Conservation (phyloP, 2,888 invertebrate genomes). For the Hirudinaria manillensis region DNA sequence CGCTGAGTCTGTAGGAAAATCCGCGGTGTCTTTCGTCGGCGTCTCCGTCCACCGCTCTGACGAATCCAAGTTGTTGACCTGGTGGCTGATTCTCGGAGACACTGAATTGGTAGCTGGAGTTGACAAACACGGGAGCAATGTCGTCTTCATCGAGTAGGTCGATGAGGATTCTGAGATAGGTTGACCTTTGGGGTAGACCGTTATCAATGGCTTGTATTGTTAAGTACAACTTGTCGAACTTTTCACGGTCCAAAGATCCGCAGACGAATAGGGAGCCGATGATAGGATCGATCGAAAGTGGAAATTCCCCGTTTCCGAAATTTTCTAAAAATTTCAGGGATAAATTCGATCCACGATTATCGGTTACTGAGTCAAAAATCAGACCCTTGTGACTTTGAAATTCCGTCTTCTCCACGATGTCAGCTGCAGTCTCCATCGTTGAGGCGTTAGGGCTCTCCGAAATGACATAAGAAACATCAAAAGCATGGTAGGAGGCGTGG, state of each 20-base stretch:
- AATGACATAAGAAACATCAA: background rate
- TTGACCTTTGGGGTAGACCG: background rate
- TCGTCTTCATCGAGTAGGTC: slow-evolving; percentile 1
- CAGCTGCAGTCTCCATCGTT: background rate
- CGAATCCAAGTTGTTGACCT: background rate
- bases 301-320: background rate
- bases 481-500: slow-evolving; percentile 13
- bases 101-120: slow-evolving; percentile 4
- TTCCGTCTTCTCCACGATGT: background rate
- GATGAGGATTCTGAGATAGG: background rate
- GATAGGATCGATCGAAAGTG: slow-evolving; percentile 10
- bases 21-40: slow-evolving; percentile 8
- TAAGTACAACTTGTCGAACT: slow-evolving; percentile 4
- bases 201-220: slow-evolving; percentile 12
- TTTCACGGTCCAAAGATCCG: slow-evolving; percentile 18
- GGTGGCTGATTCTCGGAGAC: slow-evolving; percentile 9
- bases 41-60: slow-evolving; percentile 5
- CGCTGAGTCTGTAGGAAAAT: background rate
- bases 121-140: background rate
- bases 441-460: background rate
- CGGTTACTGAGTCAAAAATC: no score
- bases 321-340: background rate
- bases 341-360: background rate
- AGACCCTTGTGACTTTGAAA: background rate
- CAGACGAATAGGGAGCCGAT: slow-evolving; percentile 6